Conservation (phyloP, 2,888 invertebrate genomes). For the Steinernema carpocapsae region DNA sequence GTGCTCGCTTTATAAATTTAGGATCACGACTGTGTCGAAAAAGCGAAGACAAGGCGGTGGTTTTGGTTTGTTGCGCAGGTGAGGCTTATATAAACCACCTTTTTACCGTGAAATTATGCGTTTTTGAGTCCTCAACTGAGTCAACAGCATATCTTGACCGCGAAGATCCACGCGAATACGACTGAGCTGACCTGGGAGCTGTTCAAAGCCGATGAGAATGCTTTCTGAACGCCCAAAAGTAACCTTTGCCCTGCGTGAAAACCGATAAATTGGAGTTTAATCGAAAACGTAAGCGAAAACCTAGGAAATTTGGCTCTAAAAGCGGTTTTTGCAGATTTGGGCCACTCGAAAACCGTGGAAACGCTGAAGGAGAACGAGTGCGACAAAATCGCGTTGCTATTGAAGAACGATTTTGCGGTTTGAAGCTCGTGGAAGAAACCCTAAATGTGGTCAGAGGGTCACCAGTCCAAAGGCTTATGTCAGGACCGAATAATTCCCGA, state of each 20-base stretch:
- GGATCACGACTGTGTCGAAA: conserved; percentile 65
- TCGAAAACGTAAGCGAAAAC: conserved; percentile 52
- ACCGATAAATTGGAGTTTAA: conserved; percentile 67
- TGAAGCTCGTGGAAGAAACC: too few species aligned
- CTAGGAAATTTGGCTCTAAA: neutral
- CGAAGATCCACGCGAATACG: conserved; percentile 57
- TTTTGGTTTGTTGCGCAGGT: too few species aligned
- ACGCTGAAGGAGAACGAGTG: conserved; percentile 60
- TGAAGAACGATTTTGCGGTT: conserved; percentile 65
- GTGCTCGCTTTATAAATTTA: conserved; percentile 67
- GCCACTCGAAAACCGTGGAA: conserved; percentile 67
- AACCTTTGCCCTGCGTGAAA: conserved; percentile 66
- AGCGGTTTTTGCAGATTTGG: conserved; percentile 57
- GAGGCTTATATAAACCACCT: too few species aligned
- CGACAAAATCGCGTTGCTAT: conserved; percentile 58
- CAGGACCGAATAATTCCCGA: too few species aligned
- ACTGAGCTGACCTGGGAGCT: too few species aligned
- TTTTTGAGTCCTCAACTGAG: conserved; percentile 64
- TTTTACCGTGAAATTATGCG: neutral
- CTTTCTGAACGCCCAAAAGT: conserved; percentile 65
- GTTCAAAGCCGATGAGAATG: conserved; percentile 60
- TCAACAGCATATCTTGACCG: conserved; percentile 67
- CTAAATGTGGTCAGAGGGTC: too few species aligned
- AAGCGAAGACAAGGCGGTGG: conserved; percentile 67
- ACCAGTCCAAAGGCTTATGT: too few species aligned